Base-by-base conservation (phyloP, 2,888 invertebrate species). In the Napeogenes inachia region DNA sequence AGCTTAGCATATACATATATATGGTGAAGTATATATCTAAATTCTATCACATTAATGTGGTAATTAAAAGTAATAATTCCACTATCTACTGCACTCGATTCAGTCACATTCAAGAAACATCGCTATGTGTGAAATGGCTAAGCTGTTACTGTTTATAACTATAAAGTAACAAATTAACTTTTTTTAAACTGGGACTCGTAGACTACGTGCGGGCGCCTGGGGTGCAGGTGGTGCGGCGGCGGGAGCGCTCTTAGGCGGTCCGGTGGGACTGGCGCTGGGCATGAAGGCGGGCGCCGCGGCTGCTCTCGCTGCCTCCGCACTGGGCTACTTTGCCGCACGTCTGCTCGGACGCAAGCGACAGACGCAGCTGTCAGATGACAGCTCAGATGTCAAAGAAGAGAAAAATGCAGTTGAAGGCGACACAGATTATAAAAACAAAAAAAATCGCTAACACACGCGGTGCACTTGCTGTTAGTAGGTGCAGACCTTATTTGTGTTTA, bases 201-300 rank as follows among this genome's bases (percentile, higher is more conserved):
- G 82, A 61, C 10, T 82, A 59, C 75, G 77, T 2, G 79, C 71
- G 57, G 80, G 78, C 59, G 78, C 78, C 63, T 71, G 70, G 70
- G 74, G 80, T 45, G 74, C 68, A 63, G 76, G 79, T 30, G 84
- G 85, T 33, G 85, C 84, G 61, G 72, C 71, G 66, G 69, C 71
- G 62, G 86, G 86, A 54, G 82, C 82, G 68, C 71, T 79, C 71
- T 66, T 73, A 68, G 84, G 79, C 12, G 86, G 85, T 0, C 87
- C 87, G 4, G 73, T 79, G 66, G 86, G 87, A 42, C 73, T 84
- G 59, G 60, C 71, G 62, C 73, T 79, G 68, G 86, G 86, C 57
- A 82, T 77, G 64, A 82, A 85, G 74, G 83, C 77, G 60, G 84
- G 81, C 56, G 83, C 81, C 50, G 78, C 79, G 45, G 81, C 79